phyloP scores from a whole-genome alignment of 2,797 vertebrate species.

The Galagoides demidoff region DNA sequence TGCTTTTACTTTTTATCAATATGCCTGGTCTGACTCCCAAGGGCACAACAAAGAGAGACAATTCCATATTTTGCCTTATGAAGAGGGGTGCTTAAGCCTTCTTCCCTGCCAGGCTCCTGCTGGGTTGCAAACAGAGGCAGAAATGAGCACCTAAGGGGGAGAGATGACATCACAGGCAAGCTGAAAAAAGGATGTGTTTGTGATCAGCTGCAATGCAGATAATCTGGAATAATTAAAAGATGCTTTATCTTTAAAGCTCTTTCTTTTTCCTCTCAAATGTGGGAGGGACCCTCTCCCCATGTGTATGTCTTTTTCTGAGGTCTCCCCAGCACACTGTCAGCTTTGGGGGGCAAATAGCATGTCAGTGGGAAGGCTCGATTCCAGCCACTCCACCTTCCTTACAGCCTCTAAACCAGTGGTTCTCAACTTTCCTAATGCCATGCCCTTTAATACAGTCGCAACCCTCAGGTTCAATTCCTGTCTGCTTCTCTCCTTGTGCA shows the following conservation, averaged over 20 bases:
- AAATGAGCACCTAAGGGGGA: not conserved
- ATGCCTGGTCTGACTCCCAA: not conserved
- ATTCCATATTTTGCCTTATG: not conserved
- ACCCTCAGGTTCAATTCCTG: not conserved
- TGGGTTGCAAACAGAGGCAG: slow-evolving; percentile 30
- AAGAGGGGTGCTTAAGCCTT: not conserved
- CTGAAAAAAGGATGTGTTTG: slow-evolving; percentile 32
- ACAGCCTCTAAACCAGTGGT: not conserved
- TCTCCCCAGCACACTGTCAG: not conserved
- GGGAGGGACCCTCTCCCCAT: not conserved
- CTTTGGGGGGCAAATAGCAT: not conserved
- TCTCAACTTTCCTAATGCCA: too few species aligned
- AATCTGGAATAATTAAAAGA: slow-evolving; percentile 71
- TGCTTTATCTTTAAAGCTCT: slow-evolving; percentile 47
- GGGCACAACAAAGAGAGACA: not conserved
- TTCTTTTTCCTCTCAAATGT: not conserved
- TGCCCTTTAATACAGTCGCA: too few species aligned
- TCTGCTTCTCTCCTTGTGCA: not conserved
- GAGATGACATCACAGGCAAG: slow-evolving; percentile 46
- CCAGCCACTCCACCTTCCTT: not conserved
- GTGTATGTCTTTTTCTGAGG: not conserved
- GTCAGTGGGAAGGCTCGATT: not conserved
- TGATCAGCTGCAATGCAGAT: slow-evolving; percentile 67
- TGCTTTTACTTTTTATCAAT: not conserved
- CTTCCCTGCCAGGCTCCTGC: not conserved